Conservation (phyloP, 37 sponge, comb jelly and placozoan species). For the Diacarnus erythraeanus region DNA sequence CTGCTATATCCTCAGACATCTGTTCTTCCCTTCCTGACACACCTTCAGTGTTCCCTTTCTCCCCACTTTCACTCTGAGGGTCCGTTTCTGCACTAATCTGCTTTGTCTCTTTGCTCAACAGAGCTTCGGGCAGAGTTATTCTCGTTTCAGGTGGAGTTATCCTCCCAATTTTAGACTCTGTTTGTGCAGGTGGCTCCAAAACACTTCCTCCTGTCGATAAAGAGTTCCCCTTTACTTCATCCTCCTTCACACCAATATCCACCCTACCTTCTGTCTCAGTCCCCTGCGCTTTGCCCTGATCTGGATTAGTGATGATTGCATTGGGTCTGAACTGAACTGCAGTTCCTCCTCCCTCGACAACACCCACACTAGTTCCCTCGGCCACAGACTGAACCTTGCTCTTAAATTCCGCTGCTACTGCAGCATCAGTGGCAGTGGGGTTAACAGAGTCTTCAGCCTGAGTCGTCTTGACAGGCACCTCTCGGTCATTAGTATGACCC, state of each 20-base stretch:
- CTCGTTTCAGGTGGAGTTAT: no score
- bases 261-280: not conserved
- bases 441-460: not conserved
- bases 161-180: no score
- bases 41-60: not conserved
- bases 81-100: not conserved
- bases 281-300: not conserved
- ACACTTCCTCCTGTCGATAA: no score
- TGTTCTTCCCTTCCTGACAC: not conserved
- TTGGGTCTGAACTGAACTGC: conserved; percentile 25
- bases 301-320: conserved; percentile 26
- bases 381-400: not conserved
- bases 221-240: no score
- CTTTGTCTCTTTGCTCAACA: not conserved
- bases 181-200: no score
- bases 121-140: no score
- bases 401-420: not conserved
- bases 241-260: not conserved
- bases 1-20: not conserved
- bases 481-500: not conserved
- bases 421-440: not conserved
- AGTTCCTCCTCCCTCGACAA: not conserved
- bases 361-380: not conserved
- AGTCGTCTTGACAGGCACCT: not conserved
- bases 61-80: not conserved